Conservation (phyloP, 2,888 invertebrate genomes). For the Limenitis camilla region DNA sequence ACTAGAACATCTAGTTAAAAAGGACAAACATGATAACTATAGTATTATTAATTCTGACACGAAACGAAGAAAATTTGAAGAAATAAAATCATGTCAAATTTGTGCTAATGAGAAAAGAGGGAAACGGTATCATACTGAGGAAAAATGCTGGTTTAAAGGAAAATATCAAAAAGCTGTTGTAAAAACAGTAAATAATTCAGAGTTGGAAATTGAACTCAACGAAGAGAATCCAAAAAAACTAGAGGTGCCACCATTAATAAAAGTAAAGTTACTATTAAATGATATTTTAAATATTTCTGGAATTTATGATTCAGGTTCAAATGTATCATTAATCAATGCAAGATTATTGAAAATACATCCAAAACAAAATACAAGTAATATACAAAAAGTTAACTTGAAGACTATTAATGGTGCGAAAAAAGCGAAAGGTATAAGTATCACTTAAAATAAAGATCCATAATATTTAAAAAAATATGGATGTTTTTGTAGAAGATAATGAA, state of each 20-base stretch:
- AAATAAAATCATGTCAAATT: conserved; percentile 4
- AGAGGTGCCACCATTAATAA: conserved; percentile 27
- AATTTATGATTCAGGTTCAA: conserved; percentile 30
- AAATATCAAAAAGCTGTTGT: conserved; percentile 6
- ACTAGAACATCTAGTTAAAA: conserved; percentile 5
- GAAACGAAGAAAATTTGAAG: conserved; percentile 4
- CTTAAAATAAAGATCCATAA: conserved; percentile 17
- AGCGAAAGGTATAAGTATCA: conserved; percentile 14
- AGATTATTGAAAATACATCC: conserved; percentile 21
- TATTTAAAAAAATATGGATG: conserved; percentile 12
- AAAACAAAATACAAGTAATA: background rate
- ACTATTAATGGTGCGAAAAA: conserved; percentile 23
- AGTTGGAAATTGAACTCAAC: conserved; percentile 20
- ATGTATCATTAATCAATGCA: conserved; percentile 31
- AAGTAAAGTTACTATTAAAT: conserved; percentile 25
- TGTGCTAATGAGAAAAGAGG: conserved; percentile 9
- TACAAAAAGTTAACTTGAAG: conserved; percentile 6
- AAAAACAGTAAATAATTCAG: conserved; percentile 16
- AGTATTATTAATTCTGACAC: background rate
- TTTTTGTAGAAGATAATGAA: conserved; percentile 18
- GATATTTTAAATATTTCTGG: conserved; percentile 22
- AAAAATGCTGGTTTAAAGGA: conserved; percentile 14
- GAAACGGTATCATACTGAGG: conserved; percentile 13
- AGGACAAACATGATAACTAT: conserved; percentile 4
- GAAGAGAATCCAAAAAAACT: conserved; percentile 25